These are phyloP conservation scores for Criorhina ranunculi DNA, from an alignment of 2,888 invertebrate genomes.

Conservation along the genomic window DNA sequence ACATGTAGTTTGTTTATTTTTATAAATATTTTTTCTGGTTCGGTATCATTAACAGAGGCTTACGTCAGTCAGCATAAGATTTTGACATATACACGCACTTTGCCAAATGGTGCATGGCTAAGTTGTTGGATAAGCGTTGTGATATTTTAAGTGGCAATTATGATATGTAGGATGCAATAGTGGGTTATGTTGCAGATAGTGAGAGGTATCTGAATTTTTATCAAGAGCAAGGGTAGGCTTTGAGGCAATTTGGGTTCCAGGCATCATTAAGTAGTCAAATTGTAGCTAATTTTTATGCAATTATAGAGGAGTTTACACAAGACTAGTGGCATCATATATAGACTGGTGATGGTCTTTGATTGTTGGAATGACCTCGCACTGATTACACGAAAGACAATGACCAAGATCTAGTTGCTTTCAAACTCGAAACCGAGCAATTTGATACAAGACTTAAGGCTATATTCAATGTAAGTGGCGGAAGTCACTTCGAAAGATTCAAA, in stretches of 20 bases:
- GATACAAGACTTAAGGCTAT: too few species aligned
- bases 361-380: too few species aligned
- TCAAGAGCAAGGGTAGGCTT: not conserved
- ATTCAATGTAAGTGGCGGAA: too few species aligned
- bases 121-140: not conserved
- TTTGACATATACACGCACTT: conserved; percentile 24
- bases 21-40: not conserved
- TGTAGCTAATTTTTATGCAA: not conserved
- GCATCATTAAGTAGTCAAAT: not conserved
- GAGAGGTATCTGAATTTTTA: not conserved
- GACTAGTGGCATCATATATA: not conserved
- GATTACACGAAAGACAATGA: too few species aligned
- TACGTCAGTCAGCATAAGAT: conserved; percentile 9
- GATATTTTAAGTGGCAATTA: conserved; percentile 12
- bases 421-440: too few species aligned
- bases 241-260: not conserved
- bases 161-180: conserved; percentile 17
- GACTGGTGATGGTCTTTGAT: too few species aligned
- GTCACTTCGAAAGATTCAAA: too few species aligned
- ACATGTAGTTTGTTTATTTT: too few species aligned
- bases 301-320: not conserved
- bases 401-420: too few species aligned
- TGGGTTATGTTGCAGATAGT: not conserved
- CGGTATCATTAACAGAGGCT: not conserved
- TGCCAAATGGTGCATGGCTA: conserved; percentile 41